phyloP scores from a whole-genome alignment of 2,888 invertebrate genomes.

The Torymus texanus region DNA sequence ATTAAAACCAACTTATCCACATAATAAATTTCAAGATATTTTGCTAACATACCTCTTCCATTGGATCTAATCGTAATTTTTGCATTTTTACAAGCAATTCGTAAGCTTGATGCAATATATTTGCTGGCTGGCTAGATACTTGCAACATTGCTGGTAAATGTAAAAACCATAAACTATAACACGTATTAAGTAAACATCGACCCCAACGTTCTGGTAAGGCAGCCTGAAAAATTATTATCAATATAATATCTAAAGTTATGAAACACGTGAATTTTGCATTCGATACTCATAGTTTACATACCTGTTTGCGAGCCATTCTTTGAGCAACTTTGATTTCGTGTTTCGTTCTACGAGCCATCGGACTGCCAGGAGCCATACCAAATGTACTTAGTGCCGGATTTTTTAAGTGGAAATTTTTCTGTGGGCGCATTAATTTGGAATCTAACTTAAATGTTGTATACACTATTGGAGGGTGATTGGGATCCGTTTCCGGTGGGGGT shows the following conservation, averaged over 20 bases:
- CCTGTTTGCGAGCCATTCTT: constrained; percentile 82
- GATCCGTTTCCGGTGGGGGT: constrained; percentile 89
- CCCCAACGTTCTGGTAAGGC: constrained; percentile 93
- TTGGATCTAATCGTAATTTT: constrained; percentile 86
- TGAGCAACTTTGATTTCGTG: constrained; percentile 96
- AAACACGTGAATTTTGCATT: background rate
- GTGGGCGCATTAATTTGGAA: constrained; percentile 77
- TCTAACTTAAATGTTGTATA: constrained; percentile 82
- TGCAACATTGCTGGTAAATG: constrained; percentile 91
- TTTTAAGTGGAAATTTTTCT: constrained; percentile 69
- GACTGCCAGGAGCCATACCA: constrained; percentile 84
- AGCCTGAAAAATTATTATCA: constrained; percentile 70
- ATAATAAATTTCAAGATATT: background rate
- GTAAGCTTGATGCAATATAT: constrained; percentile 80
- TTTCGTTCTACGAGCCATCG: constrained; percentile 94
- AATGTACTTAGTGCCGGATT: constrained; percentile 71
- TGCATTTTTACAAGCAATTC: constrained; percentile 92
- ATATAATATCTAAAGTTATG: background rate
- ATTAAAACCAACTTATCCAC: too few species aligned
- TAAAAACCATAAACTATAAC: constrained; percentile 96
- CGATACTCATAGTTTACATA: constrained; percentile 40
- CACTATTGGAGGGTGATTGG: constrained; percentile 68
- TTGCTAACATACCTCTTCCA: constrained; percentile 86
- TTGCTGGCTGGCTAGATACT: constrained; percentile 77
- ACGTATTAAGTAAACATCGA: constrained; percentile 90